phyloP scores from a whole-genome alignment of 2,888 invertebrate genomes.

The Ommatoiulus sabulosus region DNA sequence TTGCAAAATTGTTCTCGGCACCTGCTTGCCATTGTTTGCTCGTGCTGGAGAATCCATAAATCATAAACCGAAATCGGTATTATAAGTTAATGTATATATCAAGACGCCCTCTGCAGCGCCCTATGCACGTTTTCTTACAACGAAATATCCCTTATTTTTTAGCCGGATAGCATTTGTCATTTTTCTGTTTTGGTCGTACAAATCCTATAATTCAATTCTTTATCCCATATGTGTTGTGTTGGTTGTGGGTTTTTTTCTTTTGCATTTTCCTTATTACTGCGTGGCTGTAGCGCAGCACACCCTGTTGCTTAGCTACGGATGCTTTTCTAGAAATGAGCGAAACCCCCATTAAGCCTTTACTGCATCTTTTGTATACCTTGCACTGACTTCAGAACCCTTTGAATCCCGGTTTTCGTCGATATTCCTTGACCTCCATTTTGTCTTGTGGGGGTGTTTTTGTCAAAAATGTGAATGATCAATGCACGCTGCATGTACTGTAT shows the following conservation, averaged over 20 bases:
- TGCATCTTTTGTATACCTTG: background rate
- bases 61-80: constrained; percentile 41
- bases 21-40: constrained; percentile 17
- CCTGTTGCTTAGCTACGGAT: constrained; percentile 34
- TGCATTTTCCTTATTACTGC: constrained; percentile 25
- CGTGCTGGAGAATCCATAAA: constrained; percentile 35
- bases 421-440: background rate
- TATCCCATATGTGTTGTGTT: background rate
- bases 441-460: background rate
- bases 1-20: constrained; percentile 41
- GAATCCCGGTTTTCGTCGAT: background rate
- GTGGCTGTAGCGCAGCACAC: background rate
- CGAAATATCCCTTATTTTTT: constrained; percentile 20
- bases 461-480: background rate
- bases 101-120: background rate
- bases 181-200: constrained; percentile 12
- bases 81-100: constrained; percentile 40
- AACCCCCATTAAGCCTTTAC: background rate
- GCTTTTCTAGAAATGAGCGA: background rate
- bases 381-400: background rate
- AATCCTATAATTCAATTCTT: constrained; percentile 45
- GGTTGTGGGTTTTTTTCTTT: no score
- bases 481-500: background rate
- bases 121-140: background rate
- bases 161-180: constrained; percentile 1